These are phyloP conservation scores for Ganaspis sp. DNA, from an alignment of 1,140 invertebrate genomes.

Conservation along the genomic window DNA sequence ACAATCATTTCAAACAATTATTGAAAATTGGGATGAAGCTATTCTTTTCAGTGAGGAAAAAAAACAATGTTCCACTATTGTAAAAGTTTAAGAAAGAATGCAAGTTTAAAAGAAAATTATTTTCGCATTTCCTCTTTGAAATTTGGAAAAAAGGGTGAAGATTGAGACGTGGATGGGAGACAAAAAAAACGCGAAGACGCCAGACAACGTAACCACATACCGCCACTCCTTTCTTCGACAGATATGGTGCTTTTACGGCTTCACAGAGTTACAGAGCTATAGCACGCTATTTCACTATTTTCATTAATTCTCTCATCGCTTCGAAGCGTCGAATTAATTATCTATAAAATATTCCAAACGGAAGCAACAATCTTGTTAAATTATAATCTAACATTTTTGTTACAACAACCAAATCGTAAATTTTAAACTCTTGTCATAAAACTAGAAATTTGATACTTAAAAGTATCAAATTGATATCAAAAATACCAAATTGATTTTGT, in stretches of 20 bases:
- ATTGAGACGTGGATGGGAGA: background rate
- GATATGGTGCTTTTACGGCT: background rate
- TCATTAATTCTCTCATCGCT: constrained; percentile 46
- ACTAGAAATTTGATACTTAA: too few species aligned
- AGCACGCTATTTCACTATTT: constrained; percentile 59
- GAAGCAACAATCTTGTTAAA: background rate
- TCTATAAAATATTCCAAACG: constrained; percentile 12
- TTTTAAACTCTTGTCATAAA: too few species aligned
- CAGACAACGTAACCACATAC: constrained; percentile 1
- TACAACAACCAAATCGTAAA: too few species aligned
- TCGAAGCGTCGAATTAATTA: constrained; percentile 39
- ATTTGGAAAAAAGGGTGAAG: background rate
- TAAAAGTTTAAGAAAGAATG: too few species aligned
- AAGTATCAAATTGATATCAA: too few species aligned
- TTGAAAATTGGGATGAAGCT: too few species aligned
- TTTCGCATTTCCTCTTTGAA: too few species aligned
- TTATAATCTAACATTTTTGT: background rate
- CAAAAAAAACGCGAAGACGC: background rate
- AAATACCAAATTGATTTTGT: too few species aligned
- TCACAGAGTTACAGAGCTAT: constrained; percentile 33
- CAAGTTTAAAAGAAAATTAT: too few species aligned
- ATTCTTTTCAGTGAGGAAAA: too few species aligned
- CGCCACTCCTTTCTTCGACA: constrained; percentile 8
- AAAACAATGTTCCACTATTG: too few species aligned
- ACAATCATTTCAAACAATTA: too few species aligned